Evolutionary conservation across 1,140 invertebrate genomes (phyloP).

Genomic region (Chymomyza costata): DNA sequence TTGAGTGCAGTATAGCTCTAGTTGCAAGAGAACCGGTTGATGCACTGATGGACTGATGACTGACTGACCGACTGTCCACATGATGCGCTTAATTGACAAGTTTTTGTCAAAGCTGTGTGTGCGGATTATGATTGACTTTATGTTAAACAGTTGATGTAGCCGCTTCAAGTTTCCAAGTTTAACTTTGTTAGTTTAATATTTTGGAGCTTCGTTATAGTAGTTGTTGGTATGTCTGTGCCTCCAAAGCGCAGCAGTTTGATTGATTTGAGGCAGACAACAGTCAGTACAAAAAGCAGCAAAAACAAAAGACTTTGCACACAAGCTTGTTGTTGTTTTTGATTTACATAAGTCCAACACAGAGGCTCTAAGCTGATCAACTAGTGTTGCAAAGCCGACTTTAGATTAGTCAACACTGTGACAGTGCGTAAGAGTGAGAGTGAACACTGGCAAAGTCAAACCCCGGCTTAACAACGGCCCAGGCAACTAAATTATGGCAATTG

Average conservation of each 20-base stretch:
- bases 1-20: no score
- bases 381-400: no score
- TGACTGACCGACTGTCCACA: no score
- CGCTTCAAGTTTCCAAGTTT: neutral
- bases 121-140: conserved; percentile 70
- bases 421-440: no score
- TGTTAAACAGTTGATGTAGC: conserved; percentile 38
- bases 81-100: conserved; percentile 69
- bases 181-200: conserved; percentile 64
- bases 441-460: conserved; percentile 38
- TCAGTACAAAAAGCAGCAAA: conserved; percentile 3
- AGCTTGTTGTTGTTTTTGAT: no score
- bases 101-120: conserved; percentile 68
- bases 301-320: conserved; percentile 11
- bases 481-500: neutral
- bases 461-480: conserved; percentile 5
- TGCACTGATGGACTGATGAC: no score
- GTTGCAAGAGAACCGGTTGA: no score
- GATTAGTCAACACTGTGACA: conserved; percentile 12
- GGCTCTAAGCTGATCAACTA: no score
- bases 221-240: conserved; percentile 37
- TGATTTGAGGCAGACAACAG: conserved; percentile 58
- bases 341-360: no score
- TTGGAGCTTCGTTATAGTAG: conserved; percentile 35
- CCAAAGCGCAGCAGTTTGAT: conserved; percentile 65